Evolutionary conservation across 2,113 vertebrate species (phyloP), one percentile per base, ranked within the genome.

Genomic region (Trogon melanurus): DNA sequence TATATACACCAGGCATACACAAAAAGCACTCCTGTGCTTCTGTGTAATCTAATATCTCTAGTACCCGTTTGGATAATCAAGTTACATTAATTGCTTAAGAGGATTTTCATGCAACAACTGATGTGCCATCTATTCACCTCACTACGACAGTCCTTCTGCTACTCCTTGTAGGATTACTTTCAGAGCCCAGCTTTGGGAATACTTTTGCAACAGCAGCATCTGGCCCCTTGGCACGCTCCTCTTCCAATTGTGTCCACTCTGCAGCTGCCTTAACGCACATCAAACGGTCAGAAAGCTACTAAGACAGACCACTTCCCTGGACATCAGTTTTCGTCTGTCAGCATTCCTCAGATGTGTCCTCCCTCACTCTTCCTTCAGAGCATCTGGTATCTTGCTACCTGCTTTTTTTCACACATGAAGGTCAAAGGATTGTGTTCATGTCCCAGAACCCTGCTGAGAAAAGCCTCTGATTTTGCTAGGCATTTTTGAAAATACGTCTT

Each of bases 151-250:
- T 70, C 41, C 38, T 75, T 54, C 62, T 66, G 30, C 38, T 62
- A 58, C 17, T 81, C 51, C 67, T 78, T 74, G 56, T 11, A 45
- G 17, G 48, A 91, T 69, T 83, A 48, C 65, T 82, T 83, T 61
- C 53, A 62, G 38, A 80, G 58, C 11, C 27, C 51, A 86, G 30
- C 19, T 80, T 79, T 53, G 72, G 83, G 66, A 94, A 75, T 65
- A 50, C 50, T 94, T 94, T 81, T 86, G 75, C 75, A 95, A 76
- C 16, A 86, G 58, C 14, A 92, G 71, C 91, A 95, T 74, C 89
- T 96, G 96, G 79, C 36, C 83, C 64, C 25, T 79, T 93, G 89
- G 87, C 89, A 94, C 36, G 60, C 30, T 56, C 4, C 2, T 69
- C 44, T 80, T 62, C 17, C 36, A 83, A 38, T 45, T 78, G 48